Percentiles rank a stretch among this genome's conserved stretches.
Evolutionary conservation across 1,140 invertebrate genomes (phyloP).

Genomic region (Drosophila ohnishii): DNA sequence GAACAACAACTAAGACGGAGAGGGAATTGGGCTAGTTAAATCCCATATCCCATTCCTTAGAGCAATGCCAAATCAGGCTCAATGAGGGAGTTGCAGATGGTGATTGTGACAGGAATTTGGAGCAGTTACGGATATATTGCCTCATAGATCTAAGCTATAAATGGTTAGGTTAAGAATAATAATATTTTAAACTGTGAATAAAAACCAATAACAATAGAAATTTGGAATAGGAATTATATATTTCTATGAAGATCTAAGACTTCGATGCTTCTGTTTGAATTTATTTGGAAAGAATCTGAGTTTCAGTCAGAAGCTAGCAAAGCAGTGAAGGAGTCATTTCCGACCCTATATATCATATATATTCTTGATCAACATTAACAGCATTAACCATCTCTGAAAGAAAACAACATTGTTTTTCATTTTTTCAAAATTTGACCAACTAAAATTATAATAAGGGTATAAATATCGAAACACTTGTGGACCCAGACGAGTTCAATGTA

Average conservation of each 20-base stretch:
- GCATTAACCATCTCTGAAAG: no score
- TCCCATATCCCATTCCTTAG: slow-evolving; percentile 23
- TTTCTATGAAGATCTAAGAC: no score
- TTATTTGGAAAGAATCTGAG: no score
- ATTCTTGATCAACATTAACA: no score
- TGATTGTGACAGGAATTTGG: slow-evolving; percentile 39
- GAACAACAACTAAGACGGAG: slow-evolving; percentile 1
- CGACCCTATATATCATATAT: no score
- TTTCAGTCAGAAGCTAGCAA: no score
- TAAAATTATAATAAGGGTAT: no score
- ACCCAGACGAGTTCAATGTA: slow-evolving; percentile 17
- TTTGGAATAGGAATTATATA: background rate
- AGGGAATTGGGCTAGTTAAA: slow-evolving; percentile 20
- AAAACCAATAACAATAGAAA: background rate
- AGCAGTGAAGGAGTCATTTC: no score
- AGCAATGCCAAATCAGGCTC: slow-evolving; percentile 33
- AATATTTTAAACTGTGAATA: no score
- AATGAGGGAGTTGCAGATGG: slow-evolving; percentile 28
- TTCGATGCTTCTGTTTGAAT: no score
- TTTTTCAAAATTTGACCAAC: no score
- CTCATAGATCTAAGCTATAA: background rate
- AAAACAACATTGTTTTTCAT: no score
- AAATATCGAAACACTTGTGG: slow-evolving; percentile 22
- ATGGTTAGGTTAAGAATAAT: background rate
- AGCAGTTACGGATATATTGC: background rate